Evolutionary conservation across 1,140 invertebrate species (phyloP), one percentile per base, ranked within the genome.

Genomic region (Trinorchestia longiramus): DNA sequence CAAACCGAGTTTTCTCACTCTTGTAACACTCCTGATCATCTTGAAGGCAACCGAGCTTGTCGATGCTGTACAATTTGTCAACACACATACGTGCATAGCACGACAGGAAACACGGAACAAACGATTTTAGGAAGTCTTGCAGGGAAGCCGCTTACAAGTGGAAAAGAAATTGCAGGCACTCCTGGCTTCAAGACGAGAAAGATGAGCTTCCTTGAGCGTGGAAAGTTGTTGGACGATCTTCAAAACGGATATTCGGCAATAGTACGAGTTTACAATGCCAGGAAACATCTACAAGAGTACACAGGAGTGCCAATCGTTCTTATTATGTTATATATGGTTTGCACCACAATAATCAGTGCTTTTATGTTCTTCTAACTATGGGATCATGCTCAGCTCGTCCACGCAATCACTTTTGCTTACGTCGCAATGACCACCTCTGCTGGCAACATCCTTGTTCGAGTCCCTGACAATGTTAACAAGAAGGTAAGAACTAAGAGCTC

Each of bases 321-420:
- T 11, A 92, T 92, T 11, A 92, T 92, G 90, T 42, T 92, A 28
- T 92, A 92, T 42, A 92, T 92, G 90, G 90, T 92, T 40, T 92
- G 90, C 43, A 92, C 90, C 43, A 43, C 90, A 8, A 92, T 92
- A 40, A 92, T 92, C 19, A 92, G 90, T 44, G 41, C 90, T 8
- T 92, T 92, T 92, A 4, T 92, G 40, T 42, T 92, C 90, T 92
- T 92, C 43, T 42, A 43, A 28, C 40, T 92, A 11, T 28, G 43
- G 43, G 43, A 44, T 28, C 1, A 92, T 28, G 41, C 36, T 6
- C 90, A 17, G 1, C 8, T 17, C 43, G 41, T 92, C 8, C 40
- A 44, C 42, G 36, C 8, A 11, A 43, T 92, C 6, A 44, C 41
- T 44, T 28, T 92, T 28, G 90, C 90, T 43, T 92, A 92, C 43